Evolutionary conservation across 2,113 vertebrate species (phyloP).

Genomic region (Tinamus guttatus): DNA sequence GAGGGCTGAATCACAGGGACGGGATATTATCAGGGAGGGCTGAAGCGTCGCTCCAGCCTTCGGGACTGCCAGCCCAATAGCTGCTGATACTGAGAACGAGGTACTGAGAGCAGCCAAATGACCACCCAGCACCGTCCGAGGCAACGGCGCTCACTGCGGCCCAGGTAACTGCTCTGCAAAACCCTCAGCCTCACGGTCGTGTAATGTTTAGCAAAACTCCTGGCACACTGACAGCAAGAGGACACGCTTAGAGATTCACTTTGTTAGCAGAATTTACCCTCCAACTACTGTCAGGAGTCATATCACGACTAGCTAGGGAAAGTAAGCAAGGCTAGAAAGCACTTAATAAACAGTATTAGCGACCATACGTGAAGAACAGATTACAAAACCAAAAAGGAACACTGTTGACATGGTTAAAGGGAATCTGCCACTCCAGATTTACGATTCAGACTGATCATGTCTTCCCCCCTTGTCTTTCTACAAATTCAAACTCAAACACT

Average conservation of each 20-base stretch:
- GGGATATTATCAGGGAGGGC: background rate
- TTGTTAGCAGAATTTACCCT: constrained; percentile 25
- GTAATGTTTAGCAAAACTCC: background rate
- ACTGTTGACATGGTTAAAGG: constrained; percentile 1
- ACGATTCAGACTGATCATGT: constrained; percentile 18
- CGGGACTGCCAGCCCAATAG: background rate
- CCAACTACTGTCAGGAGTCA: background rate
- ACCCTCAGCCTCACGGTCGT: background rate
- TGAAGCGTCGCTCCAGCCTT: background rate
- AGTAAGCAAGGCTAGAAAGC: constrained; percentile 19
- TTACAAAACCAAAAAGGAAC: background rate
- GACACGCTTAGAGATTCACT: background rate
- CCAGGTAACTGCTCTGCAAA: background rate
- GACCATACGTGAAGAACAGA: background rate
- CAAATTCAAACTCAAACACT: constrained; percentile 28
- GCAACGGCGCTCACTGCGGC: background rate
- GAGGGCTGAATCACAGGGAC: background rate
- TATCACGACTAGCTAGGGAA: background rate
- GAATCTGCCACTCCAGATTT: constrained; percentile 21
- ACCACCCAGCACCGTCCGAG: background rate
- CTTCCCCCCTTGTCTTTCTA: constrained; percentile 11
- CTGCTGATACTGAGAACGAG: background rate
- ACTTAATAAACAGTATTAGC: background rate
- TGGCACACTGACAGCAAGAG: background rate
- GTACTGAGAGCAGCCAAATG: background rate